A percentile compares a stretch with the other conserved stretches of the same genome.
Evolutionary conservation across 2,113 vertebrate species (phyloP).

Genomic region (Coptodon bakossiorum): DNA sequence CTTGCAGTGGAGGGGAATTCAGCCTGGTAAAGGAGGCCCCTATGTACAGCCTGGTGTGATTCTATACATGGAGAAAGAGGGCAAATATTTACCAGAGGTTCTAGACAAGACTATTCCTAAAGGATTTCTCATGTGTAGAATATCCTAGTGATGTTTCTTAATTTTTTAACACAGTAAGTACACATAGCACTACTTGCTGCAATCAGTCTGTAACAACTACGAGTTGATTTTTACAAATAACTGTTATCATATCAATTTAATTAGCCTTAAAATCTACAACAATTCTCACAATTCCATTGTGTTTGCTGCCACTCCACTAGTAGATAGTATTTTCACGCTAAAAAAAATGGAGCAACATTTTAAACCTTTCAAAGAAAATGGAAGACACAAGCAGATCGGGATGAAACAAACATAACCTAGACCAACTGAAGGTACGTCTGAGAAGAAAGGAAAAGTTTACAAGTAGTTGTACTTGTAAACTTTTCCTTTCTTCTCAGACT

Average conservation of each 20-base stretch:
- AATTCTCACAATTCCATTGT: background rate
- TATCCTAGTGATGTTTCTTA: background rate
- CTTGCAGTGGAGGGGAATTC: slow-evolving; percentile 31
- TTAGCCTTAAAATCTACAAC: background rate
- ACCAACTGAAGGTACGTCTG: background rate
- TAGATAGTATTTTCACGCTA: background rate
- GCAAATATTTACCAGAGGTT: slow-evolving; percentile 17
- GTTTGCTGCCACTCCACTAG: background rate
- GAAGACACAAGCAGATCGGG: background rate
- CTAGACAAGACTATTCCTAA: background rate
- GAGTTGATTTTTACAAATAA: background rate
- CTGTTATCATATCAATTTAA: background rate
- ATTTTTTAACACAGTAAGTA: background rate
- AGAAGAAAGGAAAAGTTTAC: background rate
- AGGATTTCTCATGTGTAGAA: background rate
- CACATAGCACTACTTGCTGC: background rate
- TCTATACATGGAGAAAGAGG: slow-evolving; percentile 16
- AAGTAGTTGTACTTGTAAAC: background rate
- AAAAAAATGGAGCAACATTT: background rate
- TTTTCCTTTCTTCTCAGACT: background rate
- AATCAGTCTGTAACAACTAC: background rate
- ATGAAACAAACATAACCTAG: background rate
- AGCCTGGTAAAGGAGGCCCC: slow-evolving; percentile 15
- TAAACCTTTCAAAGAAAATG: background rate
- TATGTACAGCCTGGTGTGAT: slow-evolving; percentile 19